Evolutionary conservation across 2,888 invertebrate genomes (phyloP).

Genomic region (Watsonalla cultraria): DNA sequence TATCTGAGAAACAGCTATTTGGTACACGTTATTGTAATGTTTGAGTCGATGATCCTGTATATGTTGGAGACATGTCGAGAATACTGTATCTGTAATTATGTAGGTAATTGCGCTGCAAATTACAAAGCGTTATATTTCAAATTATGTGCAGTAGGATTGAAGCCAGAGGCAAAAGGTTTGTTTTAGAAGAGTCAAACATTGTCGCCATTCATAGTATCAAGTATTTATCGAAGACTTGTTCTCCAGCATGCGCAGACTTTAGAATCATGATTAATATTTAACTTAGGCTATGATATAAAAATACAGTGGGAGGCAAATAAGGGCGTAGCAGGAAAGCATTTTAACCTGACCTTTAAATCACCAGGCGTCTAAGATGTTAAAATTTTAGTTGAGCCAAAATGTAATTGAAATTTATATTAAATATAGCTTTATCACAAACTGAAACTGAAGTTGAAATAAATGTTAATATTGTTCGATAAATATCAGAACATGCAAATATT

Average conservation of each 20-base stretch:
- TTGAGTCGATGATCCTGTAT: constrained; percentile 24
- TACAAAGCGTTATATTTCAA: constrained; percentile 57
- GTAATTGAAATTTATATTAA: constrained; percentile 57
- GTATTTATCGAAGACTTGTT: constrained; percentile 22
- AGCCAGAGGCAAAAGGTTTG: constrained; percentile 56
- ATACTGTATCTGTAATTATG: constrained; percentile 24
- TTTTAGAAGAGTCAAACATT: too few species aligned
- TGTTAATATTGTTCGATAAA: constrained; percentile 4
- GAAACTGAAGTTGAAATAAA: constrained; percentile 25
- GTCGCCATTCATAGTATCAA: constrained; percentile 21
- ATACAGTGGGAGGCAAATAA: constrained; percentile 48
- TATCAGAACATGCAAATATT: constrained; percentile 24
- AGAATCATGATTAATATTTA: constrained; percentile 35
- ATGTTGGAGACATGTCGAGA: constrained; percentile 38
- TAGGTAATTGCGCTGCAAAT: constrained; percentile 50
- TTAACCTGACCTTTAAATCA: constrained; percentile 34
- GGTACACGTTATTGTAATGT: constrained; percentile 33
- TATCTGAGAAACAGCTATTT: constrained; percentile 60
- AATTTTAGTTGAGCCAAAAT: constrained; percentile 69
- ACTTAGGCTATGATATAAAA: constrained; percentile 38
- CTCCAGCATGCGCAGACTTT: constrained; percentile 65
- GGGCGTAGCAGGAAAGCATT: constrained; percentile 57
- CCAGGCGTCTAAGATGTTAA: constrained; percentile 60
- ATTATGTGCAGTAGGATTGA: constrained; percentile 58
- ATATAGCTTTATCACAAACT: constrained; percentile 20